These are phyloP conservation scores for Pseudoips prasinana DNA, from an alignment of 2,888 invertebrate species.

Conservation along the genomic window DNA sequence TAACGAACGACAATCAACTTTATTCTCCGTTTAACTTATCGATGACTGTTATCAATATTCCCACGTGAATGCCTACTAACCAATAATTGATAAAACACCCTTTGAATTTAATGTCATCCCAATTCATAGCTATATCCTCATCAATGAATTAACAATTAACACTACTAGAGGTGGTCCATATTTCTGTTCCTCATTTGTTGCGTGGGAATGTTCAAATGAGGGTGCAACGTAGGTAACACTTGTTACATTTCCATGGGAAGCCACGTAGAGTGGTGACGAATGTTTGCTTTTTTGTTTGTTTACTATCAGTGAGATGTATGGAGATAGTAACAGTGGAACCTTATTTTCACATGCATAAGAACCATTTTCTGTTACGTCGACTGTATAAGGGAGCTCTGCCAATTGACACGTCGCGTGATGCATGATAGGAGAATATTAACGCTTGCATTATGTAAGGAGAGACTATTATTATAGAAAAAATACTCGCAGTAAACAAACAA, in stretches of 20 bases:
- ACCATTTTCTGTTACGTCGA: no score
- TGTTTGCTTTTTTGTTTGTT: no score
- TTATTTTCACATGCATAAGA: no score
- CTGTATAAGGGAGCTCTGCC: slow-evolving; percentile 35
- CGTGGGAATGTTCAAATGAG: slow-evolving; percentile 52
- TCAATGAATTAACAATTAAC: slow-evolving; percentile 27
- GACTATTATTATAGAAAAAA: not conserved
- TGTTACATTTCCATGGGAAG: slow-evolving; percentile 65
- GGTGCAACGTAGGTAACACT: slow-evolving; percentile 48
- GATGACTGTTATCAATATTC: no score
- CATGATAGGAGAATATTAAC: slow-evolving; percentile 52
- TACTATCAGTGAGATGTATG: no score
- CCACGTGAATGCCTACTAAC: slow-evolving; percentile 30
- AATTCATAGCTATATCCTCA: no score
- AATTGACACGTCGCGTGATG: slow-evolving; percentile 58
- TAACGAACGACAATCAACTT: no score
- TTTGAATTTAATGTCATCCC: slow-evolving; percentile 14
- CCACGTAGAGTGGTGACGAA: slow-evolving; percentile 32
- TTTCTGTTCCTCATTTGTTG: slow-evolving; percentile 27
- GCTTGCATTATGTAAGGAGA: slow-evolving; percentile 26
- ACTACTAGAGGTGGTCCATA: slow-evolving; percentile 22
- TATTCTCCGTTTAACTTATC: no score
- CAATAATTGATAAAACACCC: slow-evolving; percentile 12
- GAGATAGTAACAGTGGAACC: no score
- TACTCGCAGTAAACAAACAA: no score